Percentiles rank a stretch among this genome's conserved stretches.
phyloP scores from a whole-genome alignment of 2,113 vertebrate genomes.

The Otis tarda region DNA sequence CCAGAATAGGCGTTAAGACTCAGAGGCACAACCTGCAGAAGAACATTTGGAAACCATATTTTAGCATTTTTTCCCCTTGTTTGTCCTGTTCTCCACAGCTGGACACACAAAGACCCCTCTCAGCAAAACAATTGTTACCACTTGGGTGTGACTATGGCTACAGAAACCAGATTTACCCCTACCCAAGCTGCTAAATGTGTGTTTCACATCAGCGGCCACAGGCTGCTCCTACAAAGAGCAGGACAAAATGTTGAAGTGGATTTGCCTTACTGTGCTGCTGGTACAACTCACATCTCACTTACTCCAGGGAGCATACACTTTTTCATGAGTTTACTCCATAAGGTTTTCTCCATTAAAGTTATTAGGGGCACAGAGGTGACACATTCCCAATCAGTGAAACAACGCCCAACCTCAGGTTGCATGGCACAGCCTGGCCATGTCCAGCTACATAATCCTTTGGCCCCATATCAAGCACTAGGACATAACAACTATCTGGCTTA shows the following conservation, averaged over 20 bases:
- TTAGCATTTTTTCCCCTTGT: not conserved
- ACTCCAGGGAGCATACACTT: not conserved
- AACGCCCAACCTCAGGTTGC: not conserved
- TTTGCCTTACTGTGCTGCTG: not conserved
- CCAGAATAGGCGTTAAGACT: not conserved
- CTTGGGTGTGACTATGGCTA: not conserved
- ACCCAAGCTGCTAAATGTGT: not conserved
- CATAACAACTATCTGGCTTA: not conserved
- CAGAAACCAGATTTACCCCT: not conserved
- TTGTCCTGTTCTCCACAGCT: not conserved
- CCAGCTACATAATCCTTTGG: not conserved
- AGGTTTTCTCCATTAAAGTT: not conserved
- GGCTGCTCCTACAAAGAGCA: not conserved
- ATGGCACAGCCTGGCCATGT: accelerated
- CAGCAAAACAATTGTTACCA: not conserved
- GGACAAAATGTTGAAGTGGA: not conserved
- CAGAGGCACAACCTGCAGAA: not conserved
- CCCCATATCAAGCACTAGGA: not conserved
- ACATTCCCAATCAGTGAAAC: not conserved
- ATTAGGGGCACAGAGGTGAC: not conserved
- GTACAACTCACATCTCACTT: not conserved
- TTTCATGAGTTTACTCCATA: not conserved
- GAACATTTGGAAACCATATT: conserved; percentile 23
- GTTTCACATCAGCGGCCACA: not conserved
- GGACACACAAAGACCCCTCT: conserved; percentile 11